phyloP scores from a whole-genome alignment of 2,113 vertebrate genomes.

The Periophthalmus modestus region DNA sequence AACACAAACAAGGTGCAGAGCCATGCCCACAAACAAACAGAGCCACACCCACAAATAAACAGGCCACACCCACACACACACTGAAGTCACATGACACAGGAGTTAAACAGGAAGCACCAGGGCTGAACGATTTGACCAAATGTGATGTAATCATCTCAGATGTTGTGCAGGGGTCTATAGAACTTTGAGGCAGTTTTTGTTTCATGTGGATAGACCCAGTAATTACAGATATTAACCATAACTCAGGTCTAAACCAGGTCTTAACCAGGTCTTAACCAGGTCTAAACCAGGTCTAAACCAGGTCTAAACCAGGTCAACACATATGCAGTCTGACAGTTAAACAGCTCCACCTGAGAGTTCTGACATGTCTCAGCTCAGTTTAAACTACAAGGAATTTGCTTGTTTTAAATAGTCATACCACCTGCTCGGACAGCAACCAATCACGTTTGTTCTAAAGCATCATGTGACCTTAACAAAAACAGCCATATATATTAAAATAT shows the following conservation, averaged over 20 bases:
- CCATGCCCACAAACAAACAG: background rate
- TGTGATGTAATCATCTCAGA: no score
- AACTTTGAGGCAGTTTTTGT: no score
- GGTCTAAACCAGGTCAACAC: background rate
- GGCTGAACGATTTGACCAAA: background rate
- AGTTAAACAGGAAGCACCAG: background rate
- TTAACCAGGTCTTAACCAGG: background rate
- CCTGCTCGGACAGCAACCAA: background rate
- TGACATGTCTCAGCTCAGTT: no score
- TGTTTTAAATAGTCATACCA: no score
- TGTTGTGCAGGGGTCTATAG: no score
- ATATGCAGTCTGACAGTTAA: no score
- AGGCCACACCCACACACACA: slow-evolving; percentile 16
- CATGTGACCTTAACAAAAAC: background rate
- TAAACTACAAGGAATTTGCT: no score
- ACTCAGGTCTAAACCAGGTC: background rate
- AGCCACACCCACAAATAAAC: background rate
- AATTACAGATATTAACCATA: background rate
- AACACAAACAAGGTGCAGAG: slow-evolving; percentile 73
- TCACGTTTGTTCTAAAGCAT: background rate
- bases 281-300: background rate
- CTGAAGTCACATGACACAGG: background rate
- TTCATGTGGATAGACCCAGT: background rate
- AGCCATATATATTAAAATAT: no score
- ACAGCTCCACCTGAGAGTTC: no score